Evolutionary conservation across 2,888 invertebrate genomes (phyloP), one percentile per base, ranked within the genome.

Genomic region (Villa cingulata): DNA sequence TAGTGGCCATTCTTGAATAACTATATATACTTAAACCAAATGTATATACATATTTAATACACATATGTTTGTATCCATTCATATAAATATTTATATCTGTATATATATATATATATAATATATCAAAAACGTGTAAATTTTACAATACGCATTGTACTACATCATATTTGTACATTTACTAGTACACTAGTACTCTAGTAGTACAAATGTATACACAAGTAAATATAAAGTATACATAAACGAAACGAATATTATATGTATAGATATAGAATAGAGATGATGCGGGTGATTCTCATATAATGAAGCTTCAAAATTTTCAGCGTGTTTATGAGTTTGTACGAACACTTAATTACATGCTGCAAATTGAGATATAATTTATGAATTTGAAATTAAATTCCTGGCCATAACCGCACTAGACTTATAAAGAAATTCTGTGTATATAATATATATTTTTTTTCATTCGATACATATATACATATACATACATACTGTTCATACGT

Each of bases 321-420:
- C 38, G 17, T 37, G 38, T 38, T 38, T 47, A 37, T 47, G 37
- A 40, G 36, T 41, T 23, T 37, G 37, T 43, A 40, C 20, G 17
- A 32, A 43, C 49, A 50, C 50, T 50, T 50, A 50, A 50, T 50
- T 50, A 50, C 50, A 47, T 40, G 29, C 46, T 47, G 50, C 41
- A 50, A 50, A 50, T 50, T 50, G 50, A 47, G 47, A 47, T 47
- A 50, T 50, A 50, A 50, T 50, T 50, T 50, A 50, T 50, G 50
- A 47, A 50, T 50, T 46, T 46, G 46, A 46, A 46, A 46, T 46
- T 46, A 46, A 46, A 46, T 46, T 46, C 46, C 46, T 46, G 37
- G 18, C 46, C 34, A 32, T 32, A 32, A 32, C 29, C 29, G 6
- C 29, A 32, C 12, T 14, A 32, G 29, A 32, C 29, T 12, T 12